A percentile compares a stretch with the other conserved stretches of the same genome.
These are phyloP conservation scores for Zaprionus lachaisei DNA, from an alignment of 1,140 invertebrate species.

Conservation along the genomic window DNA sequence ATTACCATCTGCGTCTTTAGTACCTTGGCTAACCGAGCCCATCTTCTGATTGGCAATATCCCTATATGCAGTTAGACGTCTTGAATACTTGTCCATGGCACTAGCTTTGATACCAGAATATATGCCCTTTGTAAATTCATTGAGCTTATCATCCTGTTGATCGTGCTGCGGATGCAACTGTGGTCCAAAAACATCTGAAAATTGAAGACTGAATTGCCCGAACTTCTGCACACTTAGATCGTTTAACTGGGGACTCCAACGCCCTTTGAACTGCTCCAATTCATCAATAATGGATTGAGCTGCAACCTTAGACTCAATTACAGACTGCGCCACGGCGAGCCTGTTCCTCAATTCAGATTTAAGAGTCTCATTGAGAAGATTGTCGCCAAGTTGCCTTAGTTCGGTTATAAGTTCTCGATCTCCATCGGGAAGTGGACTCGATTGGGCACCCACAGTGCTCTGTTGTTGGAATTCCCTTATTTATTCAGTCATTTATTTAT, in stretches of 20 bases:
- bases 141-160: slow-evolving; percentile 1
- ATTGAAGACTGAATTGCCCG: slow-evolving; percentile 8
- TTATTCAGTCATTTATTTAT: not conserved
- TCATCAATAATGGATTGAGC: not conserved
- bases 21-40: slow-evolving; percentile 2
- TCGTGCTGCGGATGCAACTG: not conserved
- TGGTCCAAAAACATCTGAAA: not conserved
- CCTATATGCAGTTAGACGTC: slow-evolving; percentile 2
- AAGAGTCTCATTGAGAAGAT: not conserved
- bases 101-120: slow-evolving; percentile 5
- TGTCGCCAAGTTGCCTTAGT: slow-evolving; percentile 10
- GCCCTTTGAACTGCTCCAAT: not conserved
- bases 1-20: not conserved
- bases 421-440: not conserved
- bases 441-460: not conserved
- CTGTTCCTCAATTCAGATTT: slow-evolving; percentile 9
- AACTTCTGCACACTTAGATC: not conserved
- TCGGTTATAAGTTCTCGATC: slow-evolving; percentile 6
- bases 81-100: not conserved
- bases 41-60: slow-evolving; percentile 11
- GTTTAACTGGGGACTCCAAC: not conserved
- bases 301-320: slow-evolving; percentile 7
- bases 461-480: not conserved
- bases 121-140: slow-evolving; percentile 2
- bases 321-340: slow-evolving; percentile 6